These are phyloP conservation scores for Parnassius orleans DNA, from an alignment of 2,888 invertebrate species.

Conservation along the genomic window DNA sequence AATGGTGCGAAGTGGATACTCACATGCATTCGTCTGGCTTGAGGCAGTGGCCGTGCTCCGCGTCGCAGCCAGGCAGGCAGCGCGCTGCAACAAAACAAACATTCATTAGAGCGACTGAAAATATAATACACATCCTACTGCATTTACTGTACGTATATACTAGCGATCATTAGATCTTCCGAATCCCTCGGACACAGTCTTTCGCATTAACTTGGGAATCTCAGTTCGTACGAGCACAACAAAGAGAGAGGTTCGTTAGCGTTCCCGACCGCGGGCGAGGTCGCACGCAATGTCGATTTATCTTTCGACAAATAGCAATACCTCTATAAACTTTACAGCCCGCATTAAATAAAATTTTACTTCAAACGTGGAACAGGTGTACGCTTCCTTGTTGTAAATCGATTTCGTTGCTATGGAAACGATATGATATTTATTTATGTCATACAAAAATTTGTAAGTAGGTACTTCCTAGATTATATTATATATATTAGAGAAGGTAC, in stretches of 20 bases:
- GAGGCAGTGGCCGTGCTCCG: slow-evolving; percentile 93
- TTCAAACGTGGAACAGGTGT: slow-evolving; percentile 30
- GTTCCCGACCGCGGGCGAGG: slow-evolving; percentile 66
- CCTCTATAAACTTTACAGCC: slow-evolving; percentile 46
- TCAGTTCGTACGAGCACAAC: slow-evolving; percentile 49
- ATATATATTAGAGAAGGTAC: no score
- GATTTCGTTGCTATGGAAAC: slow-evolving; percentile 28
- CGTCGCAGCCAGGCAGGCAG: slow-evolving; percentile 95
- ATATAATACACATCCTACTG: slow-evolving; percentile 44
- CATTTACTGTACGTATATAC: slow-evolving; percentile 46
- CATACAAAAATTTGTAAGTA: no score
- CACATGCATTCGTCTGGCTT: slow-evolving; percentile 97
- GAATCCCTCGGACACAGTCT: slow-evolving; percentile 33
- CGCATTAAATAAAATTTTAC: slow-evolving; percentile 44
- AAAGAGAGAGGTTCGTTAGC: slow-evolving; percentile 73
- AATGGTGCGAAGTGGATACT: slow-evolving; percentile 84
- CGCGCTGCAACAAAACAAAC: slow-evolving; percentile 88
- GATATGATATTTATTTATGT: no score
- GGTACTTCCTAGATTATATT: no score
- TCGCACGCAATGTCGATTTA: slow-evolving; percentile 62
- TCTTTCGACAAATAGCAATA: slow-evolving; percentile 47
- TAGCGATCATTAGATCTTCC: slow-evolving; percentile 38
- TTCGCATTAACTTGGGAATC: slow-evolving; percentile 46
- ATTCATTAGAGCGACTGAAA: slow-evolving; percentile 64
- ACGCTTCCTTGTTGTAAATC: slow-evolving; percentile 37